phyloP scores from a whole-genome alignment of 2,113 vertebrate species.

The Clarias gariepinus region DNA sequence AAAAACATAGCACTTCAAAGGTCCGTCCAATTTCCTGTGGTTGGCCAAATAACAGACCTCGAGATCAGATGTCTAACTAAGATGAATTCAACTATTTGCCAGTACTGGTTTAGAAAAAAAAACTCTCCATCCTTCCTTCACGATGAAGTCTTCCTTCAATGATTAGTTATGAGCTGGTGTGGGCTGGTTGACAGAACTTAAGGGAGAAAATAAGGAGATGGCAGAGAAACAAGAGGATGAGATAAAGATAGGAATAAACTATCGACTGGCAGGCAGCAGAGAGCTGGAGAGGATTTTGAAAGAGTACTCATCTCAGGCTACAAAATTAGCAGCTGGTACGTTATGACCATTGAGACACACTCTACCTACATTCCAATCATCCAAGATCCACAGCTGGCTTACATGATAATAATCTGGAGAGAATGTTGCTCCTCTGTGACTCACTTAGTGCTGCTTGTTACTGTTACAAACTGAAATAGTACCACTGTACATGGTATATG shows the following conservation, averaged over 20 bases:
- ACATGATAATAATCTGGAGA: constrained; percentile 23
- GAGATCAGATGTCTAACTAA: constrained; percentile 68
- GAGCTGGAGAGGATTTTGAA: not conserved
- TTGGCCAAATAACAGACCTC: constrained; percentile 57
- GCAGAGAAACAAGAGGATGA: not conserved
- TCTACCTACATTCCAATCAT: not conserved
- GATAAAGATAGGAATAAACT: constrained; percentile 1
- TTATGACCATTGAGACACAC: not conserved
- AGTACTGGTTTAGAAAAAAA: constrained; percentile 52
- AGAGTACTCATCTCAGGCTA: not conserved
- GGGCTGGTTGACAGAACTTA: constrained; percentile 12
- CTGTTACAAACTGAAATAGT: constrained; percentile 17
- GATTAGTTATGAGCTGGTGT: constrained; percentile 24
- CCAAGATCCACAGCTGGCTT: not conserved
- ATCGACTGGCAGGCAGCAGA: not conserved
- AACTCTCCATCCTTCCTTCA: constrained; percentile 45
- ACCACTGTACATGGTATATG: not conserved
- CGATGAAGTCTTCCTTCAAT: constrained; percentile 45
- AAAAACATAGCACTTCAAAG: constrained; percentile 72
- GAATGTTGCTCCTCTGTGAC: not conserved
- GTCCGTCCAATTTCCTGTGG: constrained; percentile 68
- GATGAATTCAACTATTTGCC: constrained; percentile 64
- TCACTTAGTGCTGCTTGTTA: constrained; percentile 11
- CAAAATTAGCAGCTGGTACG: not conserved
- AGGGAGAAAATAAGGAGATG: not conserved